Evolutionary conservation across 2,113 vertebrate genomes (phyloP).

Genomic region (Rousettus leschenaultii): DNA sequence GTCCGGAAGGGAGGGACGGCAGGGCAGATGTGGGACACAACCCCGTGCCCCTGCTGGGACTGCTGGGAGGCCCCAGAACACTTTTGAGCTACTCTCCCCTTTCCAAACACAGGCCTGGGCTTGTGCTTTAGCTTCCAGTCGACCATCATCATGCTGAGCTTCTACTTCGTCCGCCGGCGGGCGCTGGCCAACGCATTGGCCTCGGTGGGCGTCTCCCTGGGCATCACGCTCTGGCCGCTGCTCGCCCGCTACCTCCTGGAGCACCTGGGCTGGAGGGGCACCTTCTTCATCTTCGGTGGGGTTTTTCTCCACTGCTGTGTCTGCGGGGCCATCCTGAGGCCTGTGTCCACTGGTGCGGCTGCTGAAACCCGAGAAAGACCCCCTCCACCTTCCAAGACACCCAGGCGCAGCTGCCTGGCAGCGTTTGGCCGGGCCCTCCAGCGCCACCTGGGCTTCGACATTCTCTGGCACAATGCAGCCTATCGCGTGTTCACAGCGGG

Average conservation of each 20-base stretch:
- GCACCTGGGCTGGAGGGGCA: slow-evolving; percentile 92
- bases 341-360: slow-evolving; percentile 73
- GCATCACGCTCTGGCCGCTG: slow-evolving; percentile 88
- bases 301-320: slow-evolving; percentile 92
- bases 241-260: slow-evolving; percentile 89
- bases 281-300: slow-evolving; percentile 92
- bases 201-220: slow-evolving; percentile 90
- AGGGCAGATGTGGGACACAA: background rate
- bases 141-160: slow-evolving; percentile 89
- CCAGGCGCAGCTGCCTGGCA: slow-evolving; percentile 5
- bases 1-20: background rate
- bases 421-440: slow-evolving; percentile 63
- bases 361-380: slow-evolving; percentile 53
- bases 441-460: slow-evolving; percentile 93
- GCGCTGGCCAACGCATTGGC: slow-evolving; percentile 91
- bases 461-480: slow-evolving; percentile 85
- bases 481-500: slow-evolving; percentile 87
- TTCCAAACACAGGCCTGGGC: slow-evolving; percentile 87
- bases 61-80: accelerated
- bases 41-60: background rate
- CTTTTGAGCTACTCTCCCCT: background rate
- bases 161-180: slow-evolving; percentile 89
- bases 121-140: slow-evolving; percentile 95
- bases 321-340: slow-evolving; percentile 93
- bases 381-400: background rate